Evolutionary conservation across 1,140 invertebrate genomes (phyloP), one percentile per base, ranked within the genome.

Genomic region (Tetramorium parvispinum): DNA sequence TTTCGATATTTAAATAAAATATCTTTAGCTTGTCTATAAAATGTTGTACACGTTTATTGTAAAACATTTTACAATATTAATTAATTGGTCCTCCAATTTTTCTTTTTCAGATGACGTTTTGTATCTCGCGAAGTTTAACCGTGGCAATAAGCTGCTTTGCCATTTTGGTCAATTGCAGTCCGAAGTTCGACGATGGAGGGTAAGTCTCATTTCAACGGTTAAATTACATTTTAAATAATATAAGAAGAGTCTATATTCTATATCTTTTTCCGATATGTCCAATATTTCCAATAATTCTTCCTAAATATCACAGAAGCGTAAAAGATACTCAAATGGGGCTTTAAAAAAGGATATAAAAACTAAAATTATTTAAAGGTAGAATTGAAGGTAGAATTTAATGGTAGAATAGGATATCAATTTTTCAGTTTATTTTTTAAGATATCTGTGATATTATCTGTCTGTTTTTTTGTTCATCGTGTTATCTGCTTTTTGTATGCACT

Each of bases 141-240:
- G 4, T 89, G 10, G 1, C 55, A 21, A 13, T 92, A 8, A 8
- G 88, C 10, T 89, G 70, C 21, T 77, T 79, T 32, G 46, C 90
- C 3, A 63, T 81, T 11, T 82, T 68, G 13, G 91, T 92, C 7
- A 70, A 86, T 16, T 92, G 93, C 78, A 85, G 82, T 40, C 95
- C 95, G 2, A 95, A 95, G 77, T 95, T 92, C 65, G 93, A 94
- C 27, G 86, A 92, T n/a, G 92, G 90, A 89, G 92, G 93, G 94
- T 95, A 92, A 94, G 86, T 89, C 6, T 24, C 1, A 87, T 16
- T 68, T 46, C 0, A 49, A 66, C n/a, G 13, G 1, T 51, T 21
- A 66, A 43, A 40, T 55, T 55, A 55, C 2, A 3, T 66, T 27
- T 46, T 61, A n/a, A 61, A 40, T 59, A 57, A 57, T 40, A 55